A percentile compares a stretch with the other conserved stretches of the same genome.
Evolutionary conservation across 2,113 vertebrate genomes (phyloP).

Genomic region (Sander vitreus): DNA sequence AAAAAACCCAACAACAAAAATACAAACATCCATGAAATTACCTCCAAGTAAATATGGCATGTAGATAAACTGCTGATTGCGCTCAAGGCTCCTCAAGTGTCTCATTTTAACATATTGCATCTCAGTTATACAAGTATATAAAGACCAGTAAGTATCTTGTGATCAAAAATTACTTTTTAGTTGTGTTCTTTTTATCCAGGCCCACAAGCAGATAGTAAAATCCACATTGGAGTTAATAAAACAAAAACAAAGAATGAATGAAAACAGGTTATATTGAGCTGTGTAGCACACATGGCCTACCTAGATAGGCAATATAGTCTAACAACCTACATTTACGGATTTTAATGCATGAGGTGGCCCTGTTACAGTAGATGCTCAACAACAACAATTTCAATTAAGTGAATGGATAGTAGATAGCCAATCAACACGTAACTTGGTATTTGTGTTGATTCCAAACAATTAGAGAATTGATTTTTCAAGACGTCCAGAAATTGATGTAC

Average conservation of each 20-base stretch:
- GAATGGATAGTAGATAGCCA: background rate
- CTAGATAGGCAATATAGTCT: background rate
- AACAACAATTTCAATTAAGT: background rate
- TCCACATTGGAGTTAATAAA: background rate
- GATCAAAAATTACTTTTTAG: conserved; percentile 6
- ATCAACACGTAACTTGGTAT: background rate
- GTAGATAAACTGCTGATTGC: conserved; percentile 19
- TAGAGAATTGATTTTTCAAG: background rate
- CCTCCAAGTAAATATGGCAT: background rate
- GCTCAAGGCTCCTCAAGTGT: background rate
- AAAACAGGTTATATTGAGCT: background rate
- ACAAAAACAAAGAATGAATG: conserved; percentile 1
- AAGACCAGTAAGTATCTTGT: background rate
- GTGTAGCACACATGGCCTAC: background rate
- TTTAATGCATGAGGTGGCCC: background rate
- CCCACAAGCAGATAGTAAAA: background rate
- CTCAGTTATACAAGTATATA: too few relatives aligned
- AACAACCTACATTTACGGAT: background rate
- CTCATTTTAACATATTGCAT: conserved; percentile 6
- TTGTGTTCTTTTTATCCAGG: conserved; percentile 1
- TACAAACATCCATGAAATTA: background rate
- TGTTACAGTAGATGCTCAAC: background rate
- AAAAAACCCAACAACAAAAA: background rate
- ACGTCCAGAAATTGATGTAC: background rate
- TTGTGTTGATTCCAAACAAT: conserved; percentile 7